Base-by-base conservation (phyloP, 2,113 vertebrate species). In the Chloroceryle aenea region DNA sequence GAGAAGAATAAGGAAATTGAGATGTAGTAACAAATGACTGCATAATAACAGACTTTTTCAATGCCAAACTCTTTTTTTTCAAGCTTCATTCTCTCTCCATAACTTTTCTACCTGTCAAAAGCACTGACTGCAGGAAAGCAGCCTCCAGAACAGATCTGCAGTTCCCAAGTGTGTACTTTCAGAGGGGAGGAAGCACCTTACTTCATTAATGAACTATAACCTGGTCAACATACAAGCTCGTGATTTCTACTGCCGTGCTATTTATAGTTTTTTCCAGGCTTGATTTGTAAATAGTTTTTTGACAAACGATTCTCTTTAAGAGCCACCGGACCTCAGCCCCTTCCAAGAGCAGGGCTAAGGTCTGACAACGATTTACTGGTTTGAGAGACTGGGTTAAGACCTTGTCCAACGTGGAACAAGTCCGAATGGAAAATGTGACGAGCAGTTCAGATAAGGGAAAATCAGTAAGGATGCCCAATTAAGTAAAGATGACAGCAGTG, bases 111-210 rank as follows among this genome's bases (percentile, higher is more conserved):
- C 9, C 40, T 45, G 50, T 77, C 85, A 79, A 68, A 82, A 40
- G 25, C 38, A 48, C 25, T 8, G 23, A 47, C 47, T 67, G 42
- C 45, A 66, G 36, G 36, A 76, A 43, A 83, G 27, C 18, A 62
- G 36, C 17, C 55, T 76, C 52, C 71, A 64, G 38, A 29, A 27
- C 4, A 26, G 25, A 71, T 5, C 16, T 7, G 52, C 19, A 74
- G 56, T 0, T 80, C 64, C 40, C 61, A 25, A 0, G 0, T 4
- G 45, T 1, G 12, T 0, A 14, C 42, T 15, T 34, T 23, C 34
- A 63, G 21, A n/a, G 29, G 50, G 47, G 3, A 27, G 3, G 2
- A 90, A 63, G 14, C 3, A 82, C n/a, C 30, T 62, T 26, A 55
- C 12, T 47, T 88, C 21, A 42, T 19, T 16, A 47, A 85, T 34